Base-by-base conservation (phyloP, 1,140 invertebrate species). In the Bicyclus anynana region DNA sequence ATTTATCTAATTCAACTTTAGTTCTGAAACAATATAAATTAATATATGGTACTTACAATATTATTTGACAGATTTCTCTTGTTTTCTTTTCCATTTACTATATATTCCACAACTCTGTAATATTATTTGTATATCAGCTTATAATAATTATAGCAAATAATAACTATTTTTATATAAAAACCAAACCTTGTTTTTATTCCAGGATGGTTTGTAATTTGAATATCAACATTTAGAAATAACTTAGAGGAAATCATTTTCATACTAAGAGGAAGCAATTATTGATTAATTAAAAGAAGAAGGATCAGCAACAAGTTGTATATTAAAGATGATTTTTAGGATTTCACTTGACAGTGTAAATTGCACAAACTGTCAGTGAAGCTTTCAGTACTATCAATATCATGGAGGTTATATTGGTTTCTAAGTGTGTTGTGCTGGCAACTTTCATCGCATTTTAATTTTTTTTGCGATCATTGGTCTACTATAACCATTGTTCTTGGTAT, bases 51-150 rank as follows among this genome's bases (percentile, higher is more conserved):
- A 82, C 77, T 82, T 73, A 80, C 75, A 62, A 59, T 6, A 52
- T n/a, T n/a, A n/a, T 37, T 35, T 44, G 60, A 42, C 10, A 37
- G 7, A 14, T 40, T 20, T 16, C 56, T 40, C 26, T 53, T 50
- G 48, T 51, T 55, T 27, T 62, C 53, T 26, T 47, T 62, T 50
- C 42, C 62, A 21, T 73, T 69, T 47, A 69, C 59, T 67, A 67
- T 38, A 72, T 58, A 73, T 62, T 65, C 53, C 46, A 66, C 53
- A 66, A 65, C 29, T 76, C 79, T 81, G 79, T 52, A 81, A 81
- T 35, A 53, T 53, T 53, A 37, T 52, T 46, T 21, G 13, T 26
- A 12, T 29, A 50, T 27, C 10, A 53, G 12, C 27, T 35, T 17
- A 10, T 20, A 53, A 38, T 40, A 48, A 14, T 27, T 53, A 29